phyloP scores from a whole-genome alignment of 1,140 invertebrate species.

The Rhyzopertha dominica region DNA sequence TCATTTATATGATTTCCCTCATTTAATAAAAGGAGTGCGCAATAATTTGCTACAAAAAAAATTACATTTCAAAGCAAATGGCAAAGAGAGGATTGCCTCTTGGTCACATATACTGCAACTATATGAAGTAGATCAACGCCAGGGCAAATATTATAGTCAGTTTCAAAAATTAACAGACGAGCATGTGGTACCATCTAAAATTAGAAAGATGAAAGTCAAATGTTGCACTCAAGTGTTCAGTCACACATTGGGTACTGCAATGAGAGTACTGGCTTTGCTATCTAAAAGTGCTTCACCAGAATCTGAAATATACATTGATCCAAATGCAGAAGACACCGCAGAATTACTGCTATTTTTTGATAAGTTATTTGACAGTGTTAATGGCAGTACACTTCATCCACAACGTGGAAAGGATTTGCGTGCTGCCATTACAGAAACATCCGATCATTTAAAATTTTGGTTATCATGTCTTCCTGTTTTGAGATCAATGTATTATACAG shows the following conservation, averaged over 20 bases:
- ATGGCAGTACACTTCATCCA: too few species aligned
- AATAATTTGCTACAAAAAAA: slow-evolving; percentile 19
- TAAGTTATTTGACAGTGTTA: too few species aligned
- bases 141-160: background rate
- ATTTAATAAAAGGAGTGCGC: slow-evolving; percentile 19
- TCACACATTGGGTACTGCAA: background rate
- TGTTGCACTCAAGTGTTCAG: slow-evolving; percentile 3
- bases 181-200: background rate
- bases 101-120: slow-evolving; percentile 1
- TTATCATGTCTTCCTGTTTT: too few species aligned
- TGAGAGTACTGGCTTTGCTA: background rate
- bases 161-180: slow-evolving; percentile 2
- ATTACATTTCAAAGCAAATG: slow-evolving; percentile 13
- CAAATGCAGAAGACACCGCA: too few species aligned
- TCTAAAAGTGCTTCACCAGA: too few species aligned
- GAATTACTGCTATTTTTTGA: too few species aligned
- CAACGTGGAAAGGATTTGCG: too few species aligned
- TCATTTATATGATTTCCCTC: slow-evolving; percentile 18
- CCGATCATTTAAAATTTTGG: too few species aligned
- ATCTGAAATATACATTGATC: too few species aligned
- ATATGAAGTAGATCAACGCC: background rate
- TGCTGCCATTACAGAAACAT: too few species aligned
- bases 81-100: slow-evolving; percentile 7
- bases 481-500: too few species aligned
- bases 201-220: slow-evolving; percentile 1